Base-by-base conservation (phyloP, 2,113 vertebrate species). In the Microcebus murinus region DNA sequence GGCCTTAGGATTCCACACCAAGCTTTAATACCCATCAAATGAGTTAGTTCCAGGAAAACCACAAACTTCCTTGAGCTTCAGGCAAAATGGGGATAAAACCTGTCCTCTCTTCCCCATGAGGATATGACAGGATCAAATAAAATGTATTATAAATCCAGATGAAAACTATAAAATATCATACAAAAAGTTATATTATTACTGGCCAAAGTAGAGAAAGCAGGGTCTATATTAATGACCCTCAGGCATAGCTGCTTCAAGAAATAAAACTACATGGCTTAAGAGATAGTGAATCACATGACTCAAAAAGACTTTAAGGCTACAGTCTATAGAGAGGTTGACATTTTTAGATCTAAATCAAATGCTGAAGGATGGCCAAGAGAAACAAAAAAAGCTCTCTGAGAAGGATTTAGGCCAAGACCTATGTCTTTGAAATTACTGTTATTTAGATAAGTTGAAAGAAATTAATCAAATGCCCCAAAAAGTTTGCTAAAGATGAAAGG, bases 261-360 rank as follows among this genome's bases (percentile, higher is more conserved):
- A 95, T 80, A 79, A 87, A 89, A 76, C 6, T 52, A 74, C 13
- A 27, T 77, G 31, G 48, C 34, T 90, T 45, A 87, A 95, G 55
- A 87, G 45, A 77, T 25, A 94, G 36, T 88, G n/a, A 93, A 65
- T 48, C 31, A 42, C 12, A 67, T 63, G 27, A 76, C 25, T 73
- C 42, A 61, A 48, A 83, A 73, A 79, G 48, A 76, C 12, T 77
- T 77, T 65, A 77, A 74, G 42, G 23, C 10, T 84, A 74, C 1
- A 68, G 34, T 67, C 71, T 67, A 65, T 14, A 91, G 34, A 61
- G 36, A 90, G 48, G 57, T 52, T 59, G 81, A 8, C 36, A 95
- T 67, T 34, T 89, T 94, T 83, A 86, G 34, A 48, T 76, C 27
- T 91, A 85, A 91, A 74, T 52, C 45, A 94, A 95, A 95, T 87